Evolutionary conservation across 2,113 vertebrate genomes (phyloP).

Genomic region (Trogon melanurus): DNA sequence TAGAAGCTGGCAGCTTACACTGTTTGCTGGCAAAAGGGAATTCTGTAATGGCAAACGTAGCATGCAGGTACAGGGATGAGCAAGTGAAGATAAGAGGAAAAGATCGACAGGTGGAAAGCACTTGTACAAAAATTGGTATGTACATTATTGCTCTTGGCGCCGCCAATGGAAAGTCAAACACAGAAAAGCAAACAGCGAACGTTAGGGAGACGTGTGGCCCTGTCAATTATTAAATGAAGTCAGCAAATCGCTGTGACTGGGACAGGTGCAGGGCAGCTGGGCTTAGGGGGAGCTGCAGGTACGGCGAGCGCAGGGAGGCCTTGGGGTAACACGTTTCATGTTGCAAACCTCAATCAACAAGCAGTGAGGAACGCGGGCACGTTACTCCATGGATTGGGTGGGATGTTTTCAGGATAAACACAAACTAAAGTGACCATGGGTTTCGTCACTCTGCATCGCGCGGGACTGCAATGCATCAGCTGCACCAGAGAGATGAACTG

Average conservation of each 20-base stretch:
- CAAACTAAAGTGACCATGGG: background rate
- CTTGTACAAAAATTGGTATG: background rate
- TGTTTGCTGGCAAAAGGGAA: background rate
- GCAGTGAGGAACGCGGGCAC: background rate
- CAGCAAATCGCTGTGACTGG: background rate
- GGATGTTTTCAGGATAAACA: background rate
- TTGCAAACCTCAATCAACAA: background rate
- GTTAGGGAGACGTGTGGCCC: background rate
- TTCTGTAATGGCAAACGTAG: background rate
- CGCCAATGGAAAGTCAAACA: slow-evolving; percentile 18
- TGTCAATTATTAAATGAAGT: background rate
- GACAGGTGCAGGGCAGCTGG: background rate
- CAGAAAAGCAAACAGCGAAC: background rate
- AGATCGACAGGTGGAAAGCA: background rate
- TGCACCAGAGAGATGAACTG: background rate
- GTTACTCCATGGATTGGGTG: fast-evolving
- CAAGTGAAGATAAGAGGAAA: background rate
- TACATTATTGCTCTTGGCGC: background rate
- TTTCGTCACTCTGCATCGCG: background rate
- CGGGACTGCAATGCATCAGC: background rate
- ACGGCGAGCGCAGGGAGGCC: fast-evolving
- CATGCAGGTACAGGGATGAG: background rate
- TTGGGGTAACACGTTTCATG: background rate
- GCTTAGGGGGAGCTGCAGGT: background rate
- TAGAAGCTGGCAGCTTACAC: background rate